Base-by-base conservation (phyloP, 2,113 vertebrate species). In the Sphaerodactylus townsendi region DNA sequence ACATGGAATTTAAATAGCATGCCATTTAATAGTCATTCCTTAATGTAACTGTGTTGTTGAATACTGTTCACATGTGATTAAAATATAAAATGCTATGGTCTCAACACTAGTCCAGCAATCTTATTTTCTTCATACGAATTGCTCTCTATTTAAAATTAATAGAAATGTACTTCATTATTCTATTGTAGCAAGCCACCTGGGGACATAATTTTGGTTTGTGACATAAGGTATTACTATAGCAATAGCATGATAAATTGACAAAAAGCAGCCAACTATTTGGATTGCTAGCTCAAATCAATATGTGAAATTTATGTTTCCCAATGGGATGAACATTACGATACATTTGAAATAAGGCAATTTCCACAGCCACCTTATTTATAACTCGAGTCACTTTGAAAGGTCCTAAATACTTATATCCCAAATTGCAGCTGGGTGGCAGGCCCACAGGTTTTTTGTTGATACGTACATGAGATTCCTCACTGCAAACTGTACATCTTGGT, bases 211-310 rank as follows among this genome's bases (percentile, higher is more conserved):
- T 68, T 41, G 39, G 23, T 50, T 53, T 39, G 53, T 37, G 79
- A 79, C 64, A 48, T n/a, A 30, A 85, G 75, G 66, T 64, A 69
- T 85, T 84, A 84, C 76, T 79, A 64, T 79, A 77, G 68, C 66
- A 84, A 84, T 77, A 8, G 68, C 35, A 62, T 71, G 71, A 35
- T 48, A 85, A 59, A 85, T 64, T 46, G 53, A 50, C 39, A 30
- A 71, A 71, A 39, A 59, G 17, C 75, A 28, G 68, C 76, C 37
- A 71, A 71, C 71, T 78, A 78, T 84, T 84, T 71, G 66, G 39
- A 77, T 70, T 84, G 64, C 35, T 59, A 44, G 30, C 46, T 85
- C 83, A 79, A 85, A 79, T 48, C 30, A n/a, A 35, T 44, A 64
- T 46, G 25, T 46, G 76, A 72, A 37, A 71, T 25, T 25, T 72